Evolutionary conservation across 2,888 invertebrate genomes (phyloP), one percentile per base, ranked within the genome.

Genomic region (Polydesmus complanatus): DNA sequence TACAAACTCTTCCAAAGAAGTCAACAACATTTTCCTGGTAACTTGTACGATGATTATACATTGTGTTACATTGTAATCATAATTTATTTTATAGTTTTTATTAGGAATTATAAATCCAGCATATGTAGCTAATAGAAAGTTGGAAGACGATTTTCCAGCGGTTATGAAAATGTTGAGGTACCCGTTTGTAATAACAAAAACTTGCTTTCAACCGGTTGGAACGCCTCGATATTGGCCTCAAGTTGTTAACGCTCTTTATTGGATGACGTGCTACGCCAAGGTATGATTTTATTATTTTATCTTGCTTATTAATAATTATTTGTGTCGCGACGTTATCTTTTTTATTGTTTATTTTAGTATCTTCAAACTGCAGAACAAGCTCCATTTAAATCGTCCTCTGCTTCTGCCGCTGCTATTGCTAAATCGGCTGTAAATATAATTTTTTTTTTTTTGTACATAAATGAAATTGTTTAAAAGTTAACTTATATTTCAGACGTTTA

Each of bases 171-270:
- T n/a, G n/a, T n/a, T n/a, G n/a, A n/a, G n/a, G n/a, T n/a, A n/a
- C n/a, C n/a, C n/a, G n/a, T n/a, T n/a, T n/a, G n/a, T n/a, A n/a
- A n/a, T n/a, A n/a, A n/a, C n/a, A n/a, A n/a, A n/a, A n/a, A n/a
- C n/a, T n/a, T n/a, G n/a, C n/a, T n/a, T n/a, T n/a, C n/a, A n/a
- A n/a, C n/a, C n/a, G n/a, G n/a, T n/a, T n/a, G n/a, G n/a, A n/a
- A n/a, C n/a, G n/a, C n/a, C 47, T 25, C 56, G 48, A 23, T 48
- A 56, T 48, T 56, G 56, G 56, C 56, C 56, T 23, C 5, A n/a
- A 5, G 23, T 56, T 49, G 21, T 56, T 11, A 22, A 56, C 25
- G 25, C 48, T 2, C 23, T 56, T 25, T 25, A 19, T 48, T 56
- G 56, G 56, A 21, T 56, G n/a, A 37, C 37, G 23, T 48, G 18